phyloP scores from a whole-genome alignment of 1,140 invertebrate genomes.

The Drosophila leontia region DNA sequence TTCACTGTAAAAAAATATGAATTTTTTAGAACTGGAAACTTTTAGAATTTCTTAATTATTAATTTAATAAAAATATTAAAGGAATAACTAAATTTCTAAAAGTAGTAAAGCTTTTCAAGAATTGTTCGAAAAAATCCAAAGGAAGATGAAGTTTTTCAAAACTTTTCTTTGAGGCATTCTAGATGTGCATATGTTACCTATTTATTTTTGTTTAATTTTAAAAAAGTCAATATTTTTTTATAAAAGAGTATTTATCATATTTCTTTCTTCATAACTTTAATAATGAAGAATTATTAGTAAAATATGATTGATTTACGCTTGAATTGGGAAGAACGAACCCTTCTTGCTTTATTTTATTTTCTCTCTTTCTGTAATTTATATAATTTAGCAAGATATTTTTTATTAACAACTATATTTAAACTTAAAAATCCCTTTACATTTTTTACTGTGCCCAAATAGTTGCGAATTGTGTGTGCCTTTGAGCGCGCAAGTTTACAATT shows the following conservation, averaged over 20 bases:
- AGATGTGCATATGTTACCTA: neutral
- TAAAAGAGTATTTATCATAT: neutral
- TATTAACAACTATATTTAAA: neutral
- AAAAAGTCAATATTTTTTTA: too few relatives aligned
- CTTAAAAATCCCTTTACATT: neutral
- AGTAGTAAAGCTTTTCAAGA: neutral
- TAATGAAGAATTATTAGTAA: neutral
- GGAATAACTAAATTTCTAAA: too few relatives aligned
- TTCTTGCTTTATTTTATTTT: neutral
- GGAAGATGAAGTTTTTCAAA: neutral
- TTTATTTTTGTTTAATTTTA: neutral
- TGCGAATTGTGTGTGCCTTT: slow-evolving; percentile 53
- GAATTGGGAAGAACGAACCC: neutral
- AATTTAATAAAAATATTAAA: too few relatives aligned
- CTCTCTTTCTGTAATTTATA: neutral
- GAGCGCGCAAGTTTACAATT: slow-evolving; percentile 82
- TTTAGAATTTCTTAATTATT: neutral
- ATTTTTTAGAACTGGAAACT: neutral
- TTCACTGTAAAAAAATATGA: neutral
- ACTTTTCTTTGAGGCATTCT: neutral
- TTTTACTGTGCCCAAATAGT: slow-evolving; percentile 55
- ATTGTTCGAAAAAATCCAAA: neutral
- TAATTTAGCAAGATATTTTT: neutral
- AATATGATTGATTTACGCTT: neutral
- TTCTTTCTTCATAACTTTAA: neutral